Percentiles rank a stretch among this genome's conserved stretches.
Conservation (phyloP, 2,797 vertebrate species). For the Podarcis siculus region DNA sequence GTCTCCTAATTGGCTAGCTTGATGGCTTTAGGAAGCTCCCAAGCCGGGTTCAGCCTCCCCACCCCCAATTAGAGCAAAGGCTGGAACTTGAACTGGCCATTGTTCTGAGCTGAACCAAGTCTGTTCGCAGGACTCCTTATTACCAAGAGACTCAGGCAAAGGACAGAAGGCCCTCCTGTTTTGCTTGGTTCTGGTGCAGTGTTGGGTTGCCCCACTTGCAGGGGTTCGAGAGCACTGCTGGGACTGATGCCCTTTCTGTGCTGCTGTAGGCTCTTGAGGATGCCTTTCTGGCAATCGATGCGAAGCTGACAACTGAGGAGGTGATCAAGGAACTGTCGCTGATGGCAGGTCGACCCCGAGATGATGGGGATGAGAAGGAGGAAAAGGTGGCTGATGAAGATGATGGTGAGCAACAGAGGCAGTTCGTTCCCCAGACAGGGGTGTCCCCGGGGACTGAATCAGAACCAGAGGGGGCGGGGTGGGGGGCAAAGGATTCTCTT, state of each 20-base stretch:
- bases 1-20: too few species aligned
- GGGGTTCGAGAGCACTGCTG: too few species aligned
- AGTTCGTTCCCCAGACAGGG: not conserved
- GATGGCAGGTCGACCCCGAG: constrained; percentile 91
- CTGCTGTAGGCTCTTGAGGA: constrained; percentile 91
- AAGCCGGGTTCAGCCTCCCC: not conserved
- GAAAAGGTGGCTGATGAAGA: constrained; percentile 98
- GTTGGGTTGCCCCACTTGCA: not conserved
- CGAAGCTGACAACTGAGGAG: constrained; percentile 91
- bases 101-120: not conserved
- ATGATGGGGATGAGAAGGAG: constrained; percentile 86
- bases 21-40: not conserved
- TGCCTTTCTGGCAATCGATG: constrained; percentile 94
- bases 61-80: not conserved
- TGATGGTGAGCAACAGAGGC: constrained; percentile 82
- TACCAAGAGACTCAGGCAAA: too few species aligned
- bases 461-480: too few species aligned
- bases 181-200: not conserved
- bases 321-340: constrained; percentile 95
- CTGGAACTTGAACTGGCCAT: not conserved
- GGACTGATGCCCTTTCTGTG: not conserved
- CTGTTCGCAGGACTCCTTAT: too few species aligned
- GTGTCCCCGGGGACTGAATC: not conserved
- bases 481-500: too few species aligned
- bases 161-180: not conserved